Base-by-base conservation (phyloP, 2,888 invertebrate genomes). In the Caenorhabditis wallacei region DNA sequence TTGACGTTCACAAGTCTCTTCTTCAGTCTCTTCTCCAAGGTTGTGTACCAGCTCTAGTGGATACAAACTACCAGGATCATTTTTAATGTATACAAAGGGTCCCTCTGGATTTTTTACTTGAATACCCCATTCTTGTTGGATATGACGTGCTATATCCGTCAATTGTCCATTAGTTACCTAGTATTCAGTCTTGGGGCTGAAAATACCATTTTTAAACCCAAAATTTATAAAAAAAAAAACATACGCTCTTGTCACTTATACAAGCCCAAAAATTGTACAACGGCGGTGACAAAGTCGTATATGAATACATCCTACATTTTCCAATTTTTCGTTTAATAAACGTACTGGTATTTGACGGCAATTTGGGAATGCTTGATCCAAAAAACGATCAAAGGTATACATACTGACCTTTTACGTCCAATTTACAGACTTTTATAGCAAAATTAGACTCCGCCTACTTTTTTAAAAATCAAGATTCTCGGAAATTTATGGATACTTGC, bases 31-130 rank as follows among this genome's bases (percentile, higher is more conserved):
- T 22, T 40, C 59, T 10, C 40, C 59, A 37, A 59, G 13, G 8
- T 59, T 40, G 20, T 59, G 37, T 20, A 59, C 37, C 59, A 59
- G 40, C 13, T 59, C 59, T 1, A 59, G 22, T 5, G 59, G 59
- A 37, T 59, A 59, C 59, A 59, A 40, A 22, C 59, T 59, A 0
- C 59, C 59, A 1, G 40, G 40, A 16, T 59, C 59, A 22, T 59
- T 59, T 40, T 59, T 59, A 5, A 59, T 16, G 37, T 37, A 59
- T 2, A 57, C 30, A 37, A 30, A 30, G 30, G 8, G 30, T 30
- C 30, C 30, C 3, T 30, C 30, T 3, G 30, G 30, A 5, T 30
- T 30, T 30, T 30, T 30, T 5, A 30, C 30, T 30, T 30, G 30
- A 30, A 59, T 37, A 3, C 13, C 59, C 59, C 59, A 59, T 22